Percentiles rank a stretch among this genome's conserved stretches.
Conservation (phyloP, 2,888 invertebrate genomes). For the Rhingia rostrata region DNA sequence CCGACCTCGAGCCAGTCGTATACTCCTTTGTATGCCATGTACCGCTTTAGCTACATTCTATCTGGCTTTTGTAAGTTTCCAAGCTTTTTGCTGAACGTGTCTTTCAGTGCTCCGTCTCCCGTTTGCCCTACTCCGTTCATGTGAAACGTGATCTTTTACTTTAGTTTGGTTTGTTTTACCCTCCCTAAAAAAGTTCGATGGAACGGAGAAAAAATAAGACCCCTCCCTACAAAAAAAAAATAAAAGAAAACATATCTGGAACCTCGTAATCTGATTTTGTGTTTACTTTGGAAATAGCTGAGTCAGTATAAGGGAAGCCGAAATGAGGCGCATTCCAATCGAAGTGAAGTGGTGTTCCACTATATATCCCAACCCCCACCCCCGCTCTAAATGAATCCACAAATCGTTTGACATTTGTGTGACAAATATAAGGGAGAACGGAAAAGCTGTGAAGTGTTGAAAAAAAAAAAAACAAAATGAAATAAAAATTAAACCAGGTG, state of each 20-base stretch:
- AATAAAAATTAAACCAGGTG: not conserved
- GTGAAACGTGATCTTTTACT: constrained; percentile 58
- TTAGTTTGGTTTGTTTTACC: constrained; percentile 42
- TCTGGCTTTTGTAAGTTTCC: constrained; percentile 23
- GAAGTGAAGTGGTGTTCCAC: constrained; percentile 41
- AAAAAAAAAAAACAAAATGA: not conserved
- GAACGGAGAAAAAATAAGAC: not conserved
- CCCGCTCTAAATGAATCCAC: constrained; percentile 22
- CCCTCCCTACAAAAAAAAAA: not conserved
- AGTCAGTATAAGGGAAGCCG: constrained; percentile 39
- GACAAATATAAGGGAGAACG: constrained; percentile 15
- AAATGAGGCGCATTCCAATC: constrained; percentile 63
- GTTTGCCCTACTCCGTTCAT: constrained; percentile 6
- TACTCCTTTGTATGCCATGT: not conserved
- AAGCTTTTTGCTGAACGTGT: constrained; percentile 12
- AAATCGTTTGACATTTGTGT: constrained; percentile 65
- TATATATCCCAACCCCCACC: not conserved
- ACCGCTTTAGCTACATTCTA: not conserved
- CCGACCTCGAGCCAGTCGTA: not conserved
- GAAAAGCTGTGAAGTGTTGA: not conserved
- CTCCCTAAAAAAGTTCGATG: not conserved
- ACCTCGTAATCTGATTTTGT: constrained; percentile 61
- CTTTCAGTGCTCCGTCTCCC: not conserved
- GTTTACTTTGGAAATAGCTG: constrained; percentile 68
- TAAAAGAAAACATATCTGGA: constrained; percentile 23